A percentile compares a stretch with the other conserved stretches of the same genome.
Evolutionary conservation across 2,888 invertebrate genomes (phyloP).

Genomic region (Drosophila mercatorum): DNA sequence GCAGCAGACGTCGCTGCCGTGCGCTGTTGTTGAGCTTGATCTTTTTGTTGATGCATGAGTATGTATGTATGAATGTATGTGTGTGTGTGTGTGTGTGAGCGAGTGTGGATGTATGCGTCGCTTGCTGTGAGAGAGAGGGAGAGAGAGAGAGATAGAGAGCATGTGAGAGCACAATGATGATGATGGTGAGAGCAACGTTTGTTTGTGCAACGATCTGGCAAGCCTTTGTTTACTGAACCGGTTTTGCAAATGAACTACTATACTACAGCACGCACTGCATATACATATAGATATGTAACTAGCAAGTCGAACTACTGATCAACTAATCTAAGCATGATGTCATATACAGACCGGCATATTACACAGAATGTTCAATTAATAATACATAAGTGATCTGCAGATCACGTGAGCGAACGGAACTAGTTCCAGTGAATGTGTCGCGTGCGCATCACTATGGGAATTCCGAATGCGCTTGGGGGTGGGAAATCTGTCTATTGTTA

Average conservation of each 20-base stretch:
- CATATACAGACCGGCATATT: slow-evolving; percentile 41
- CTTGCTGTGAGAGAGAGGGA: slow-evolving; percentile 37
- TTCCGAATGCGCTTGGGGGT: slow-evolving; percentile 1
- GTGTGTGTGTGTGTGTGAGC: slow-evolving; percentile 9
- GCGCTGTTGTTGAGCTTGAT: slow-evolving; percentile 35
- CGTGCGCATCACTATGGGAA: slow-evolving; percentile 38
- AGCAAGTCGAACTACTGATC: slow-evolving; percentile 44
- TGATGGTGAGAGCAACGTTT: slow-evolving; percentile 6
- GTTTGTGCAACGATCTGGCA: slow-evolving; percentile 47
- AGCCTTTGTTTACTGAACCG: slow-evolving; percentile 54
- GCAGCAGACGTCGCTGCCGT: slow-evolving; percentile 3
- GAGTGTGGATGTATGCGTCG: slow-evolving; percentile 28
- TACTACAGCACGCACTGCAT: slow-evolving; percentile 1
- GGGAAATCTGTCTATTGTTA: slow-evolving; percentile 35
- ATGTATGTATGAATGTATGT: slow-evolving; percentile 22
- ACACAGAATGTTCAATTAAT: slow-evolving; percentile 5
- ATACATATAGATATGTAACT: neutral
- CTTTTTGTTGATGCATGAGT: slow-evolving; percentile 56
- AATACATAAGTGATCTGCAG: neutral
- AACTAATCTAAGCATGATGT: slow-evolving; percentile 42
- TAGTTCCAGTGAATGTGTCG: slow-evolving; percentile 36
- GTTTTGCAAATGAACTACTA: slow-evolving; percentile 54
- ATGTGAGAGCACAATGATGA: slow-evolving; percentile 22
- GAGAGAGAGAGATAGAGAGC: slow-evolving; percentile 36
- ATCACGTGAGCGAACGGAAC: slow-evolving; percentile 19